These are phyloP conservation scores for Helicoverpa assulta DNA, from an alignment of 2,888 invertebrate genomes.

Conservation along the genomic window DNA sequence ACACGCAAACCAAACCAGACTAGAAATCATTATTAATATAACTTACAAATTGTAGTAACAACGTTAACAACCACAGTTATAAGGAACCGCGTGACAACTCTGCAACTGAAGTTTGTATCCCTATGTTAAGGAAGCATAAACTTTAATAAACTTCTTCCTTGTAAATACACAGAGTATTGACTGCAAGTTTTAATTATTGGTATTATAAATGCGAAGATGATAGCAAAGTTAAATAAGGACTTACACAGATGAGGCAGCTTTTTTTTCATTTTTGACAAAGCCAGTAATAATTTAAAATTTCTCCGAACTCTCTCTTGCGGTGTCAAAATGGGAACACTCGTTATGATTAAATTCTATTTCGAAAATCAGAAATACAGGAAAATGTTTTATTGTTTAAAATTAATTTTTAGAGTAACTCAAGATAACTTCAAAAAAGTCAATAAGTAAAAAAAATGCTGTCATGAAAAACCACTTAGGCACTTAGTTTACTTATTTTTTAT, in stretches of 20 bases:
- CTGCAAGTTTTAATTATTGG: not conserved
- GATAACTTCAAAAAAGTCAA: too few species aligned
- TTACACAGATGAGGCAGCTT: not conserved
- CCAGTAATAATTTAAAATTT: too few species aligned
- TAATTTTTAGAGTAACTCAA: too few species aligned
- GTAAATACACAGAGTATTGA: conserved; percentile 14
- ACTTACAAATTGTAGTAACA: not conserved
- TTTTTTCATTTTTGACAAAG: too few species aligned
- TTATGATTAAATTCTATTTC: too few species aligned
- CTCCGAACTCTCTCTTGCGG: too few species aligned
- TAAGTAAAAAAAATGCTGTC: too few species aligned
- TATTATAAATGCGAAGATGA: not conserved
- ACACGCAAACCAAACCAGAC: not conserved
- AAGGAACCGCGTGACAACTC: not conserved
- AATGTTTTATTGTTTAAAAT: too few species aligned
- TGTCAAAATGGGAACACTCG: too few species aligned
- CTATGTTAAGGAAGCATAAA: conserved; percentile 2
- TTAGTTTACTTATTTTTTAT: too few species aligned
- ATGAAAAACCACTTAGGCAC: too few species aligned
- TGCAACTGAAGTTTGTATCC: not conserved
- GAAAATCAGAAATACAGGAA: too few species aligned
- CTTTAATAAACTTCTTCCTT: conserved; percentile 23
- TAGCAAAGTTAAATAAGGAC: not conserved
- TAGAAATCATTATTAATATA: not conserved
- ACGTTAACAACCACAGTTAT: not conserved